These are phyloP conservation scores for Physocephala rufipes DNA, from an alignment of 2,888 invertebrate genomes.

Conservation along the genomic window DNA sequence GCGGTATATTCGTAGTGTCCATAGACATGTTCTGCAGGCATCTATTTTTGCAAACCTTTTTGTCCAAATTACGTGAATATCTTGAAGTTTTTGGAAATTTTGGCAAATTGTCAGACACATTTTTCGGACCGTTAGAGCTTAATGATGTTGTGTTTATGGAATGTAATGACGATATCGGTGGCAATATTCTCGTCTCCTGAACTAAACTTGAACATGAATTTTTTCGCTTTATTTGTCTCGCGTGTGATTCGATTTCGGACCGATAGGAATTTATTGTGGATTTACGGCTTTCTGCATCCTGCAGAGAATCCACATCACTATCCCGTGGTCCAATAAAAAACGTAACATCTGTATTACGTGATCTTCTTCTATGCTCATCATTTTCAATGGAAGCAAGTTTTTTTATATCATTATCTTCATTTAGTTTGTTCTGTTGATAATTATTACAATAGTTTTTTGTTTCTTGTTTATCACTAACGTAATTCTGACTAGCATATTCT, in stretches of 20 bases:
- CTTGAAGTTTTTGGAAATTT: conserved; percentile 34
- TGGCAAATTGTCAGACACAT: background rate
- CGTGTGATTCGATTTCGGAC: no score
- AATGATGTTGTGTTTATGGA: conserved; percentile 6
- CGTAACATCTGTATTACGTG: conserved; percentile 49
- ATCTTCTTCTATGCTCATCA: background rate
- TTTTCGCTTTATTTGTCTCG: no score
- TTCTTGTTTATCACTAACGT: background rate
- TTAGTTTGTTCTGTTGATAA: no score
- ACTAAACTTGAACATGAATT: background rate
- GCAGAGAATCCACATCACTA: conserved; percentile 45
- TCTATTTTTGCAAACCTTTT: conserved; percentile 36
- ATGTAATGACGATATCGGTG: background rate
- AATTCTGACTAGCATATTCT: background rate
- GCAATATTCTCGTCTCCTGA: background rate
- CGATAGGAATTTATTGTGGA: conserved; percentile 33
- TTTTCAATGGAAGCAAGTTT: no score
- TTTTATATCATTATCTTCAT: no score
- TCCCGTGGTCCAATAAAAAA: conserved; percentile 57
- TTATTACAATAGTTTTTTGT: background rate
- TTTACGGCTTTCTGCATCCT: conserved; percentile 10
- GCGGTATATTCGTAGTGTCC: conserved; percentile 51
- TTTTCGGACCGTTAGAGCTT: background rate
- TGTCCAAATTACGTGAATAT: conserved; percentile 39
- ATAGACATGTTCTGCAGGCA: background rate